Percentiles rank a stretch among this genome's conserved stretches.
Conservation (phyloP, 2,113 vertebrate genomes). For the Ptilorrhoa leucosticta region DNA sequence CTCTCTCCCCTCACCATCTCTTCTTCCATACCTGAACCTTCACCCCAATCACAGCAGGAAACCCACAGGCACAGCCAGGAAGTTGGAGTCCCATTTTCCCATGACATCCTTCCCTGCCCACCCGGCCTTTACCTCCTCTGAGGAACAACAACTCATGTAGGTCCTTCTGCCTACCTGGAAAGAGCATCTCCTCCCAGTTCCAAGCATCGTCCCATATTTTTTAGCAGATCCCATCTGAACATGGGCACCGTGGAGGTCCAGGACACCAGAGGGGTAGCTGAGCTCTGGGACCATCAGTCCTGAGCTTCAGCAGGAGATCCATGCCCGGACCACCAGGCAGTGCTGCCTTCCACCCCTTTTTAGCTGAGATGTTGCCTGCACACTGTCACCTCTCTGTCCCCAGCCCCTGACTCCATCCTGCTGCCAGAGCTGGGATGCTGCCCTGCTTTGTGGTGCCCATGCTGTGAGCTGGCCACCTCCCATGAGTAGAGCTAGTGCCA, state of each 20-base stretch:
- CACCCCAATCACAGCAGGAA: neutral
- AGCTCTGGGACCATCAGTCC: neutral
- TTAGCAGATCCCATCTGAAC: neutral
- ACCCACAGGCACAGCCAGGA: neutral
- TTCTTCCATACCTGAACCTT: neutral
- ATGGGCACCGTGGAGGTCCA: neutral
- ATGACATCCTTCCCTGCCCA: neutral
- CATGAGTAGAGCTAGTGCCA: rapidly evolving
- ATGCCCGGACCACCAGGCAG: neutral
- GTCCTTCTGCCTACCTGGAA: neutral
- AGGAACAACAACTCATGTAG: neutral
- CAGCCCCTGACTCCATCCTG: neutral
- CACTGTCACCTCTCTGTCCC: neutral
- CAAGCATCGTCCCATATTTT: rapidly evolving
- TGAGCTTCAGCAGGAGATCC: neutral
- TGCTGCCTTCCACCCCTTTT: neutral
- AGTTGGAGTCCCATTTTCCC: neutral
- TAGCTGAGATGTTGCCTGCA: neutral
- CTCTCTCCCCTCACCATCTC: neutral
- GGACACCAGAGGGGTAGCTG: neutral
- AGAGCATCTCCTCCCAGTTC: neutral
- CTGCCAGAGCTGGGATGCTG: neutral
- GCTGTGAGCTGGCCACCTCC: neutral
- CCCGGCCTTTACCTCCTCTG: neutral
- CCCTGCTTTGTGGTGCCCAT: neutral